Percentiles rank a stretch among this genome's conserved stretches.
phyloP scores from a whole-genome alignment of 2,113 vertebrate species.

The Podarcis raffonei region DNA sequence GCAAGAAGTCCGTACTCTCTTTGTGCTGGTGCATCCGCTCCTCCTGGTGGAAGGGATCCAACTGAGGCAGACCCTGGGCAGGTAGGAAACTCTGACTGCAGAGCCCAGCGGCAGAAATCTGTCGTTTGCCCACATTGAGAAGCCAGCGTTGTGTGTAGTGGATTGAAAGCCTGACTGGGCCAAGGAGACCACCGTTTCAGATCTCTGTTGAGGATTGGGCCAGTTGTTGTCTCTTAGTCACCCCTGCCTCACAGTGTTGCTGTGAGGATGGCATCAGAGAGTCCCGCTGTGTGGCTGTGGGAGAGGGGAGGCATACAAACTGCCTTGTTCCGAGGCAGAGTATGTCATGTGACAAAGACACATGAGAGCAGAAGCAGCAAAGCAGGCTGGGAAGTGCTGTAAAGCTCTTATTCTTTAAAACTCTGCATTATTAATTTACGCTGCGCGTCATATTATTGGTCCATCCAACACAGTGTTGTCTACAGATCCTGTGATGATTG shows the following conservation, averaged over 20 bases:
- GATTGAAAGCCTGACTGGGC: neutral
- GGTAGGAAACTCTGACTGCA: neutral
- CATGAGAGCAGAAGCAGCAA: too few species aligned
- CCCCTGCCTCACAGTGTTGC: neutral
- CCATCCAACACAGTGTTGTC: too few species aligned
- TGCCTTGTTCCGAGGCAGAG: too few species aligned
- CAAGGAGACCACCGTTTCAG: neutral
- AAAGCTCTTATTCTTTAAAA: too few species aligned
- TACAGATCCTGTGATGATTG: too few species aligned
- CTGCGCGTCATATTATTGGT: too few species aligned
- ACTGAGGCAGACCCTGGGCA: neutral
- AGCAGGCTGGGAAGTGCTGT: too few species aligned
- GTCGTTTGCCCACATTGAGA: neutral
- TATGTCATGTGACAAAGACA: too few species aligned
- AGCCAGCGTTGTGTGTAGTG: neutral
- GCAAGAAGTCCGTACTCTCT: neutral
- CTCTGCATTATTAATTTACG: too few species aligned
- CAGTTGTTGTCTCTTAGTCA: neutral
- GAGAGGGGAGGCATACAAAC: too few species aligned
- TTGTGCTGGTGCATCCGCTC: neutral
- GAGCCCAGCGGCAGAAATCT: neutral
- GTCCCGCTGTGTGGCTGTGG: neutral
- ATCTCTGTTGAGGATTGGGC: neutral
- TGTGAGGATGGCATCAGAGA: neutral
- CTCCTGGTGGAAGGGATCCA: neutral